Conservation (phyloP, 2,888 invertebrate species). For the Petrolisthes manimaculis region DNA sequence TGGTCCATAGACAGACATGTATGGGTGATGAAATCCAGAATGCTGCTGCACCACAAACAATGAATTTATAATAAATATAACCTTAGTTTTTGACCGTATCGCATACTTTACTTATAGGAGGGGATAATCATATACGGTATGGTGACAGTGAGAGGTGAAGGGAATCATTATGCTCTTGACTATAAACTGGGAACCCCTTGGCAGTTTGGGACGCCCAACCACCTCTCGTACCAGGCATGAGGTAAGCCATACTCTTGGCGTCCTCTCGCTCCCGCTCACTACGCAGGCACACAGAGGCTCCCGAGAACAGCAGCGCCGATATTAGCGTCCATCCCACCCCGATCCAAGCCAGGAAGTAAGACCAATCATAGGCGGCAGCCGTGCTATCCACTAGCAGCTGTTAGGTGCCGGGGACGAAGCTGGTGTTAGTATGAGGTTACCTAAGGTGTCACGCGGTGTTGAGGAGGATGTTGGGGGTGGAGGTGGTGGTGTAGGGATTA, state of each 20-base stretch:
- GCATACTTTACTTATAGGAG: too few relatives aligned
- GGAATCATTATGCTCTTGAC: not conserved
- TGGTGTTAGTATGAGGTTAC: too few relatives aligned
- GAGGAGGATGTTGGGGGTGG: too few relatives aligned
- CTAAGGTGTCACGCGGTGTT: too few relatives aligned
- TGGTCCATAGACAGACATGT: too few relatives aligned
- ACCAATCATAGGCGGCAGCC: constrained; percentile 90
- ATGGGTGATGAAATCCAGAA: too few relatives aligned
- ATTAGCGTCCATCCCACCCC: constrained; percentile 92
- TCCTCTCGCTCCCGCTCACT: constrained; percentile 94
- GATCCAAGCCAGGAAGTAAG: constrained; percentile 96
- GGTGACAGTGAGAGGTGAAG: not conserved
- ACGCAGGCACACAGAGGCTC: constrained; percentile 93
- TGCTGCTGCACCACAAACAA: too few relatives aligned
- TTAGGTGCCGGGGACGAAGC: not conserved
- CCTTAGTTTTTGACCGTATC: too few relatives aligned
- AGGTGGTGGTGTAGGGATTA: too few relatives aligned
- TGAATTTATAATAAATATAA: too few relatives aligned
- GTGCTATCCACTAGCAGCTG: constrained; percentile 89
- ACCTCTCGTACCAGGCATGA: constrained; percentile 87
- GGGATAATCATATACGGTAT: too few relatives aligned
- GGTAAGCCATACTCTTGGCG: constrained; percentile 96
- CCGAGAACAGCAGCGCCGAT: constrained; percentile 91
- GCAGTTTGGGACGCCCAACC: constrained; percentile 11
- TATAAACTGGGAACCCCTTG: not conserved